Base-by-base conservation (phyloP, 1,140 invertebrate genomes). In the Aporrectodea caliginosa region DNA sequence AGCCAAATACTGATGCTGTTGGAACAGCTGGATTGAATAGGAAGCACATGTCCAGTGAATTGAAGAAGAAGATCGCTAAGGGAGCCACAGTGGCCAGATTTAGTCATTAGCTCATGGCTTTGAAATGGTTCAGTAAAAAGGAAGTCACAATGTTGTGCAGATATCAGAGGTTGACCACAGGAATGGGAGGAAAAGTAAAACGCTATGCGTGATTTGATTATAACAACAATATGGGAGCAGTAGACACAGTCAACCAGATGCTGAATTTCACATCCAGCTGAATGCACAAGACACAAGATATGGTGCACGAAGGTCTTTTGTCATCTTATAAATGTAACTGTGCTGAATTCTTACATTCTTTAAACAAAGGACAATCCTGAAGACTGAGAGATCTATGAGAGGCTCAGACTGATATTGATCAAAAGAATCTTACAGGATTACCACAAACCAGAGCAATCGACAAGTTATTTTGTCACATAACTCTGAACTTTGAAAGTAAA, bases 41-140 rank as follows among this genome's bases (percentile, higher is more conserved):
- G 27, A 29, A 29, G 27, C n/a, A 31, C 2, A 29, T 72, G 31
- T n/a, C 70, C 2, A 72, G 27, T 29, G 6, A 72, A 14, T n/a
- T 68, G n/a, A 68, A 14, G 31, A 27, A 72, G 27, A 72, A 72
- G 27, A 12, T 72, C 14, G 2, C n/a, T 12, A 72, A 72, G 31
- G 27, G 70, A 14, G 6, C 14, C 14, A 72, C 27, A 6, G 31
- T 27, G 27, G 6, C 70, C 70, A 27, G 14, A 29, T 72, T 29
- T 27, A 6, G 31, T 29, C 2, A 72, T 31, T 2, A 31, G 27
- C n/a, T 72, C 14, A 72, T 72, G 70, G 70, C 31, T 6, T 27
- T 14, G 70, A 72, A 31, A 72, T 72, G 70, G 70, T 29, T 12
- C 14, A n/a, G 27, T 27, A 72, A 72, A 31, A 72, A 72, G 70